Evolutionary conservation across 2,113 vertebrate species (phyloP).

Genomic region (Anseranas semipalmata): DNA sequence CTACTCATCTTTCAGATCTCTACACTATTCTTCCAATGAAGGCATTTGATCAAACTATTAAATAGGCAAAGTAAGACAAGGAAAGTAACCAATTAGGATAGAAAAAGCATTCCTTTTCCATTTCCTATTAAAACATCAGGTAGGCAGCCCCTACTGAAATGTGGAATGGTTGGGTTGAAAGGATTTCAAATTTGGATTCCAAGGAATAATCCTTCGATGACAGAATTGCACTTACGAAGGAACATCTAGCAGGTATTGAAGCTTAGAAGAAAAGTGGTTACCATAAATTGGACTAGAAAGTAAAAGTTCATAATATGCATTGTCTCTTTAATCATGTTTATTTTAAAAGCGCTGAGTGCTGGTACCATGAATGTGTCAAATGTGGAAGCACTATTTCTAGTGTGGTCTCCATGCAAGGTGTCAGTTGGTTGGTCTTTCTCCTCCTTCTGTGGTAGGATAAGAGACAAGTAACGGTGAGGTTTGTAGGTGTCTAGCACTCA

Average conservation of each 20-base stretch:
- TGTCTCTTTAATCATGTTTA: not conserved
- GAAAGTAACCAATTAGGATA: not conserved
- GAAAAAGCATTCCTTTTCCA: not conserved
- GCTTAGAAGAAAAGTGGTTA: not conserved
- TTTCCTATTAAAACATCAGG: not conserved
- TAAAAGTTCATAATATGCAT: not conserved
- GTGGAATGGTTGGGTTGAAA: not conserved
- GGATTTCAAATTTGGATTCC: not conserved
- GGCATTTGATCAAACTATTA: rapidly evolving
- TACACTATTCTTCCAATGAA: not conserved
- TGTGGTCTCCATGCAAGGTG: rapidly evolving
- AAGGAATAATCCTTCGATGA: not conserved
- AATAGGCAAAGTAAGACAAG: not conserved
- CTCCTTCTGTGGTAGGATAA: not conserved
- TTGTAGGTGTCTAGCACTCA: not conserved
- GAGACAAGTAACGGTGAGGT: not conserved
- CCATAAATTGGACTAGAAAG: not conserved
- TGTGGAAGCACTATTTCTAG: not conserved
- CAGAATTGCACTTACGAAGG: not conserved
- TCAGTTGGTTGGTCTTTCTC: not conserved
- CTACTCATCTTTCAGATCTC: not conserved
- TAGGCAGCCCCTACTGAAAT: not conserved
- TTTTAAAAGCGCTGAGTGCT: not conserved
- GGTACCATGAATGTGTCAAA: not conserved
- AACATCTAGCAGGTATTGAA: not conserved